A percentile compares a stretch with the other conserved stretches of the same genome.
These are phyloP conservation scores for Acinonyx jubatus DNA, from an alignment of 2,113 vertebrate genomes.

Conservation along the genomic window DNA sequence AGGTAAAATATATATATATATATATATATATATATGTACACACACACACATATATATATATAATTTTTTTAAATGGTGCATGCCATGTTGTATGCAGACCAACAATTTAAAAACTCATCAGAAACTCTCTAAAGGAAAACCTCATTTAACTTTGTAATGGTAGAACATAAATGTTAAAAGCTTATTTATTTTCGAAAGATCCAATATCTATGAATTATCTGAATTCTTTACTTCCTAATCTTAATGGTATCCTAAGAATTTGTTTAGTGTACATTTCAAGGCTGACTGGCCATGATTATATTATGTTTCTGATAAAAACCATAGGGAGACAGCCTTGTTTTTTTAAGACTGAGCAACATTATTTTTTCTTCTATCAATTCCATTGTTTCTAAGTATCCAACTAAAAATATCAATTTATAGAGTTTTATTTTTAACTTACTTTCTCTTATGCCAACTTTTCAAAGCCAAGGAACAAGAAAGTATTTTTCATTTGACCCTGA, in stretches of 20 bases:
- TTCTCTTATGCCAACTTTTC: background rate
- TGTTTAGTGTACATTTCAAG: background rate
- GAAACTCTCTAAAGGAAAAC: background rate
- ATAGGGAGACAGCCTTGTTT: background rate
- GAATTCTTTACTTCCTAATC: conserved; percentile 10
- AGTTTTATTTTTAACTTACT: background rate
- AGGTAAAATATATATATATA: too few species aligned
- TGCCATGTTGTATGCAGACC: background rate
- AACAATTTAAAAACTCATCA: background rate
- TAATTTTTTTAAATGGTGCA: background rate
- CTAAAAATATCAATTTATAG: background rate
- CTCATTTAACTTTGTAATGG: background rate
- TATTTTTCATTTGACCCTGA: background rate
- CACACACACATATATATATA: too few species aligned
- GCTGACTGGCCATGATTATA: background rate
- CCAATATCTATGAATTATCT: background rate
- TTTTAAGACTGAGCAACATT: background rate
- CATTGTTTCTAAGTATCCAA: background rate
- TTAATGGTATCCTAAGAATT: background rate
- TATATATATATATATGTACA: too few species aligned
- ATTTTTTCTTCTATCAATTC: background rate
- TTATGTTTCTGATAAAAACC: conserved; percentile 14
- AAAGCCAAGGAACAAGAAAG: background rate
- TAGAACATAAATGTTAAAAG: background rate
- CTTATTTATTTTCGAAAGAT: background rate